phyloP scores from a whole-genome alignment of 1,140 invertebrate species.

The Wiebesia pumilae region DNA sequence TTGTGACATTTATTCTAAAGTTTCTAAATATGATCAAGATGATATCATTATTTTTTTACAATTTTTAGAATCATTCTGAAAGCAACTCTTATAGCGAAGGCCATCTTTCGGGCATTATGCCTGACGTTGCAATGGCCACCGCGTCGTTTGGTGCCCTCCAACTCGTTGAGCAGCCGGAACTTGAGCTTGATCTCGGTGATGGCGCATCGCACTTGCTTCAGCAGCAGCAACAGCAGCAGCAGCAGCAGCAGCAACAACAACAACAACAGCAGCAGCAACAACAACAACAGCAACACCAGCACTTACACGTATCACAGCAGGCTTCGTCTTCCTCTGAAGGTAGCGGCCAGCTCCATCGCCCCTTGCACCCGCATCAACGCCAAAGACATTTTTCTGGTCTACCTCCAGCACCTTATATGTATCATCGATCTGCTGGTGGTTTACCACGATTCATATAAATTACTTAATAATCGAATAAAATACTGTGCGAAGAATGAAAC shows the following conservation, averaged over 20 bases:
- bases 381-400: constrained; percentile 69
- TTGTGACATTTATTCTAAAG: too few relatives aligned
- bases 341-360: constrained; percentile 62
- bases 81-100: constrained; percentile 80
- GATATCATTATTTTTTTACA: neutral
- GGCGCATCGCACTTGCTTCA: constrained; percentile 78
- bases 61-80: constrained; percentile 72
- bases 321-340: constrained; percentile 59
- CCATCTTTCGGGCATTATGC: constrained; percentile 88
- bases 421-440: constrained; percentile 69
- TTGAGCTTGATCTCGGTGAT: constrained; percentile 85
- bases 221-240: constrained; percentile 56
- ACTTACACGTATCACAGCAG: constrained; percentile 29
- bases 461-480: neutral
- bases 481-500: too few relatives aligned
- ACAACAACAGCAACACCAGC: constrained; percentile 30
- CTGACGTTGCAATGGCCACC: constrained; percentile 92
- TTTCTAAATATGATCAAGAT: neutral
- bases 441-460: constrained; percentile 72
- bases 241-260: constrained; percentile 32
- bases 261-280: constrained; percentile 32
- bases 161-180: constrained; percentile 80
- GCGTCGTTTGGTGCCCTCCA: constrained; percentile 82
- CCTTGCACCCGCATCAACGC: constrained; percentile 66
- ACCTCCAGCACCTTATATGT: constrained; percentile 68